phyloP scores from a whole-genome alignment of 2,888 invertebrate genomes.

The Panorpa germanica region DNA sequence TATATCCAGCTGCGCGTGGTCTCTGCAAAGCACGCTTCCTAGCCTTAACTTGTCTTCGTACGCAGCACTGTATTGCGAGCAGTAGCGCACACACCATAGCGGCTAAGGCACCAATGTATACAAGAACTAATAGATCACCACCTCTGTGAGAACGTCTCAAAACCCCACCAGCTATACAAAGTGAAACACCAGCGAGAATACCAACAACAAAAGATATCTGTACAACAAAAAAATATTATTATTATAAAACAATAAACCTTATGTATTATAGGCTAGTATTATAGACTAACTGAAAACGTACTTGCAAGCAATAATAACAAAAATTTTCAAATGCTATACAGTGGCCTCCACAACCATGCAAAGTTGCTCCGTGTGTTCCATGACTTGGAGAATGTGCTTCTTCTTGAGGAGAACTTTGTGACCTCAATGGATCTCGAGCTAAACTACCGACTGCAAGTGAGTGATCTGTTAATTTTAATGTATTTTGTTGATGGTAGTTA shows the following conservation, averaged over 20 bases:
- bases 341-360: slow-evolving; percentile 50
- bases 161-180: slow-evolving; percentile 44
- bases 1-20: no score
- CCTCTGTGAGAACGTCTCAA: slow-evolving; percentile 39
- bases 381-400: no score
- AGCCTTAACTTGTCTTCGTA: slow-evolving; percentile 28
- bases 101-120: slow-evolving; percentile 43
- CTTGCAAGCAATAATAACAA: slow-evolving; percentile 50
- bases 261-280: neutral
- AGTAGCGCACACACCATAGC: slow-evolving; percentile 40
- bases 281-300: slow-evolving; percentile 19
- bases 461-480: no score
- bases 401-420: no score
- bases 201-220: slow-evolving; percentile 48
- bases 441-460: no score
- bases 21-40: no score
- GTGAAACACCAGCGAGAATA: slow-evolving; percentile 40
- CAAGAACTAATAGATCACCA: slow-evolving; percentile 41
- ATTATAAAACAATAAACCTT: slow-evolving; percentile 12
- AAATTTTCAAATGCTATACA: slow-evolving; percentile 52
- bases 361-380: no score
- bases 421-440: no score
- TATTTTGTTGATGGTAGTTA: no score
- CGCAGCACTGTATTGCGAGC: slow-evolving; percentile 42
- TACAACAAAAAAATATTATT: no score